These are phyloP conservation scores for Celastrina argiolus DNA, from an alignment of 2,888 invertebrate genomes.

Conservation along the genomic window DNA sequence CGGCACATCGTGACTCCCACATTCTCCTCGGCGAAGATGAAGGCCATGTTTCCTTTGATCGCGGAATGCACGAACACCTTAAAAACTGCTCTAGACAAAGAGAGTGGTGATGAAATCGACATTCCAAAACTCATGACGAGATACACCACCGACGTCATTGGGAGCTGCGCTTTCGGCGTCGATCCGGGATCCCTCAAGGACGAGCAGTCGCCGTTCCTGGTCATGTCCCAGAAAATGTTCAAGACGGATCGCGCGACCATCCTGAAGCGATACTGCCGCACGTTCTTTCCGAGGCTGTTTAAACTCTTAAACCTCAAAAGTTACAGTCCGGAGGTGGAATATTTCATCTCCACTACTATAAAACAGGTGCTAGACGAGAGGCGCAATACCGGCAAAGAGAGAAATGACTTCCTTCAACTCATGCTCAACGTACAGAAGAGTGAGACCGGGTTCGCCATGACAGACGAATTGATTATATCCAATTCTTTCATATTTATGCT, in stretches of 20 bases:
- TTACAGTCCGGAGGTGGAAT: constrained; percentile 62
- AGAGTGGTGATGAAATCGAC: constrained; percentile 51
- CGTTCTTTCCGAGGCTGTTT: constrained; percentile 63
- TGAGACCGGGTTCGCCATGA: constrained; percentile 57
- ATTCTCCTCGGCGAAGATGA: constrained; percentile 73
- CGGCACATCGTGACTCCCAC: constrained; percentile 66
- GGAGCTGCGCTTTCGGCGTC: constrained; percentile 70
- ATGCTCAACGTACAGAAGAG: constrained; percentile 67
- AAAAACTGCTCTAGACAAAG: constrained; percentile 45
- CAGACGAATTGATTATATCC: constrained; percentile 68
- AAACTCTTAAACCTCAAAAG: constrained; percentile 64
- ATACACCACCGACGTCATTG: constrained; percentile 69
- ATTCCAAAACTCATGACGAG: constrained; percentile 60
- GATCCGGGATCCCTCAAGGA: constrained; percentile 62
- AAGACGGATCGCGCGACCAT: constrained; percentile 55
- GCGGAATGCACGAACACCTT: constrained; percentile 60
- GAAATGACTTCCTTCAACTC: constrained; percentile 67
- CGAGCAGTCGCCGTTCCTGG: constrained; percentile 61
- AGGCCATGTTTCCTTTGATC: constrained; percentile 69
- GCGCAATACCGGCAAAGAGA: constrained; percentile 49
- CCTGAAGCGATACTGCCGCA: constrained; percentile 63
- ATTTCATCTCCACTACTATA: constrained; percentile 61
- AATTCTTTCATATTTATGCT: constrained; percentile 74
- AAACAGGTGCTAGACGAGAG: constrained; percentile 61
- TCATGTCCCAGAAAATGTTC: constrained; percentile 70